A percentile compares a stretch with the other conserved stretches of the same genome.
Conservation (phyloP, 1,140 invertebrate species). For the Neodiprion lecontei region DNA sequence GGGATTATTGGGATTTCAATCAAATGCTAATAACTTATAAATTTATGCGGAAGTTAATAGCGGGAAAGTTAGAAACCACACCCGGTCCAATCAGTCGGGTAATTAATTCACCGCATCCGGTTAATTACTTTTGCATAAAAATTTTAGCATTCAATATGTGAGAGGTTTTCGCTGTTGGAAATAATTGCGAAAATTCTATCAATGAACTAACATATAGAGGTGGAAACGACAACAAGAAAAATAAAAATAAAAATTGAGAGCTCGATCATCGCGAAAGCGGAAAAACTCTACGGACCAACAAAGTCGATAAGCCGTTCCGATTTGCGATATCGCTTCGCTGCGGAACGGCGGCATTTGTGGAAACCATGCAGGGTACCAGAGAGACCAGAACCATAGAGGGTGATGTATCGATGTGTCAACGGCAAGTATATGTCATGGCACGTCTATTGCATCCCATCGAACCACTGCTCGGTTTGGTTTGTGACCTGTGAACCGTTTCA, state of each 20-base stretch:
- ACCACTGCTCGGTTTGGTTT: neutral
- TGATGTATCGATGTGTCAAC: slow-evolving; percentile 5
- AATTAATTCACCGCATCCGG: neutral
- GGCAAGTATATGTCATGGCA: neutral
- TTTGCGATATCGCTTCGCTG: too few relatives aligned
- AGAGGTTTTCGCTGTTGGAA: too few relatives aligned
- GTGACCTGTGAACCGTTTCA: neutral
- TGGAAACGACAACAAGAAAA: neutral
- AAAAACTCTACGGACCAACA: neutral
- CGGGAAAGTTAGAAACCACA: neutral
- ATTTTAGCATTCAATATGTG: too few relatives aligned
- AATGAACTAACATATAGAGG: too few relatives aligned
- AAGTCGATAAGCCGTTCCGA: too few relatives aligned
- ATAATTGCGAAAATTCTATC: too few relatives aligned
- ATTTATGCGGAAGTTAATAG: slow-evolving; percentile 4
- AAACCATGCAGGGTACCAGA: neutral
- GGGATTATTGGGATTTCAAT: neutral
- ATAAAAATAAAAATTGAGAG: neutral
- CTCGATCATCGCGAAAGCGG: neutral
- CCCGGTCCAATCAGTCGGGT: neutral
- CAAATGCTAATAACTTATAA: neutral
- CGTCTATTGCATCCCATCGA: neutral
- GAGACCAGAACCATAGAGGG: neutral
- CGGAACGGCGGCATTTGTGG: too few relatives aligned
- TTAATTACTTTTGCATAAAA: too few relatives aligned